phyloP scores from a whole-genome alignment of 1,140 invertebrate genomes.

The Pachypsylla venusta region DNA sequence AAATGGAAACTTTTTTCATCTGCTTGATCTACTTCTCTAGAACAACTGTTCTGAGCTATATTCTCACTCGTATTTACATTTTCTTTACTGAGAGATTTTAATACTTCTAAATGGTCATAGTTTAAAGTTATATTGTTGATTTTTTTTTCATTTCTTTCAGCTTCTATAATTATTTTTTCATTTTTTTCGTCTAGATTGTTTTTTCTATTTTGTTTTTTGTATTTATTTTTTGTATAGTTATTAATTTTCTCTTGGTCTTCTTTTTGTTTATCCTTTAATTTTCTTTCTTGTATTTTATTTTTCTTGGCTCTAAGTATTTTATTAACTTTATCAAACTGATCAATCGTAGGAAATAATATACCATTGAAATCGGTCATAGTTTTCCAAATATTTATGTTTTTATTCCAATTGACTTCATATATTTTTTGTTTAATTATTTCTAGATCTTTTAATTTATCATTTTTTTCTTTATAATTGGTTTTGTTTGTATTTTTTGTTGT shows the following conservation, averaged over 20 bases:
- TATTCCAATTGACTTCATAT: conserved; percentile 31
- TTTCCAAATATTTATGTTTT: conserved; percentile 34
- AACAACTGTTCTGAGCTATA: too few relatives aligned
- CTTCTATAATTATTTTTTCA: too few relatives aligned
- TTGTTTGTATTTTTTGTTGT: conserved; percentile 22
- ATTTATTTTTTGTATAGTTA: not conserved
- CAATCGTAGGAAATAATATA: conserved; percentile 26
- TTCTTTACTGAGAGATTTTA: too few relatives aligned
- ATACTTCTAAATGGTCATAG: too few relatives aligned
- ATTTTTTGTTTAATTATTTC: conserved; percentile 30
- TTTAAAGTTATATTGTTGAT: too few relatives aligned
- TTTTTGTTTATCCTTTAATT: conserved; percentile 13
- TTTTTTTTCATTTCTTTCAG: too few relatives aligned
- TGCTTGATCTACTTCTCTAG: too few relatives aligned
- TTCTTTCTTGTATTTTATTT: conserved; percentile 10
- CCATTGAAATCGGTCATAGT: conserved; percentile 30
- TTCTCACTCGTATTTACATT: too few relatives aligned
- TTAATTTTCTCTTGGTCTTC: conserved; percentile 18
- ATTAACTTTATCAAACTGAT: conserved; percentile 14
- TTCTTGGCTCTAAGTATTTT: conserved; percentile 15
- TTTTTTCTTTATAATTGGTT: not conserved
- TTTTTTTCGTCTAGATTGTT: too few relatives aligned
- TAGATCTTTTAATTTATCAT: conserved; percentile 29
- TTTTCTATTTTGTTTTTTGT: not conserved
- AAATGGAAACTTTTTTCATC: too few relatives aligned